These are phyloP conservation scores for Autographa gamma DNA, from an alignment of 2,888 invertebrate genomes.

Conservation along the genomic window DNA sequence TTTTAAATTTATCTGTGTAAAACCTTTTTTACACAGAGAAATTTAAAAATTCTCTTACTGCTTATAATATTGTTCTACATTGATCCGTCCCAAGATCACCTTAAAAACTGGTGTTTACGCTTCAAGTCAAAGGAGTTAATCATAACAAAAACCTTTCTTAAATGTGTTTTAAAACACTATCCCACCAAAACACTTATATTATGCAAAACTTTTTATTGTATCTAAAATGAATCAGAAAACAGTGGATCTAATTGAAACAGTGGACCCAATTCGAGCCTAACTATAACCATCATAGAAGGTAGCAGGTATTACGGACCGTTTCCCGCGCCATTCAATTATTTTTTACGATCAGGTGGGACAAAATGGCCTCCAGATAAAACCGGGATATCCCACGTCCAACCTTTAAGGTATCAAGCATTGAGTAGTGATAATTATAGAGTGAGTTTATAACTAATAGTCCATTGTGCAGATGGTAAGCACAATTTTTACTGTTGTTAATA, in stretches of 20 bases:
- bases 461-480: no score
- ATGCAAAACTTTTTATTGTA: slow-evolving; percentile 14
- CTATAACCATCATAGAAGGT: slow-evolving; percentile 62
- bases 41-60: no score
- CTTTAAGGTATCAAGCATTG: slow-evolving; percentile 51
- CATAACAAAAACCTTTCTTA: no score
- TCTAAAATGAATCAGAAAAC: slow-evolving; percentile 52
- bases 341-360: slow-evolving; percentile 85
- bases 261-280: slow-evolving; percentile 61
- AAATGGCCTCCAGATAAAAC: slow-evolving; percentile 79
- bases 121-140: no score
- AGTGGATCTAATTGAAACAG: slow-evolving; percentile 59
- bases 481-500: no score
- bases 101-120: no score
- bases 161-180: background rate
- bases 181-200: background rate
- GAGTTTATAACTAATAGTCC: no score
- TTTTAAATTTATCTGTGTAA: no score
- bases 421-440: no score
- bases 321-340: slow-evolving; percentile 84
- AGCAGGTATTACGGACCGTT: slow-evolving; percentile 70
- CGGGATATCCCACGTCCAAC: slow-evolving; percentile 59
- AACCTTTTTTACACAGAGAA: no score
- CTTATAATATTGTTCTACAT: no score
- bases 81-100: no score